These are phyloP conservation scores for Diadumene lineata DNA, from an alignment of 92 coral and sea anemone genomes.

Conservation along the genomic window DNA sequence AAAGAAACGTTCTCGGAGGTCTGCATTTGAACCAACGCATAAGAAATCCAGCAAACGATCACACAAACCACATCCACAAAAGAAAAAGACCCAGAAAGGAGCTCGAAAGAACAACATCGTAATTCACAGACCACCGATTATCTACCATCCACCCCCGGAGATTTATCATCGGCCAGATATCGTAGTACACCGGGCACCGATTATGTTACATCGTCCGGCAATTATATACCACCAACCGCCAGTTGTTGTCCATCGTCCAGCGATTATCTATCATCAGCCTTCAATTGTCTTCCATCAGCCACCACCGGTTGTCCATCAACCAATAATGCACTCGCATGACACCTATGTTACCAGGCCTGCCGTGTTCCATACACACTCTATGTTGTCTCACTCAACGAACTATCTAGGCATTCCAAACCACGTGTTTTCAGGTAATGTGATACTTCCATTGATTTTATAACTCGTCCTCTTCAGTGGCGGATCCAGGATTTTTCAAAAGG, in stretches of 20 bases:
- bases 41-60: not conserved
- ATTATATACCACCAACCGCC: slow-evolving; percentile 98
- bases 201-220: slow-evolving; percentile 92
- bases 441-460: too few species aligned
- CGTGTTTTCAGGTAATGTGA: slow-evolving; percentile 51
- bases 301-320: slow-evolving; percentile 93
- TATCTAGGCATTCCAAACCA: slow-evolving; percentile 81
- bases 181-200: slow-evolving; percentile 98
- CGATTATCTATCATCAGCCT: slow-evolving; percentile 97
- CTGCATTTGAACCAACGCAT: slow-evolving; percentile 14
- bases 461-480: too few species aligned
- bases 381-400: slow-evolving; percentile 67
- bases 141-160: slow-evolving; percentile 99
- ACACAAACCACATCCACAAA: slow-evolving; percentile 54
- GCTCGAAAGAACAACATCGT: slow-evolving; percentile 85
- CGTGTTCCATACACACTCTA: slow-evolving; percentile 71
- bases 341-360: slow-evolving; percentile 87
- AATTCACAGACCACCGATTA: slow-evolving; percentile 98
- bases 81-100: slow-evolving; percentile 73
- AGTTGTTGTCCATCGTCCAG: slow-evolving; percentile 96
- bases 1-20: slow-evolving; percentile 49
- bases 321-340: slow-evolving; percentile 94
- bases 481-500: too few species aligned
- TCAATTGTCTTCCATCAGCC: slow-evolving; percentile 97
- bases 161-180: slow-evolving; percentile 96